Conservation (phyloP, 2,888 invertebrate species). For the Tetragnatha montana region DNA sequence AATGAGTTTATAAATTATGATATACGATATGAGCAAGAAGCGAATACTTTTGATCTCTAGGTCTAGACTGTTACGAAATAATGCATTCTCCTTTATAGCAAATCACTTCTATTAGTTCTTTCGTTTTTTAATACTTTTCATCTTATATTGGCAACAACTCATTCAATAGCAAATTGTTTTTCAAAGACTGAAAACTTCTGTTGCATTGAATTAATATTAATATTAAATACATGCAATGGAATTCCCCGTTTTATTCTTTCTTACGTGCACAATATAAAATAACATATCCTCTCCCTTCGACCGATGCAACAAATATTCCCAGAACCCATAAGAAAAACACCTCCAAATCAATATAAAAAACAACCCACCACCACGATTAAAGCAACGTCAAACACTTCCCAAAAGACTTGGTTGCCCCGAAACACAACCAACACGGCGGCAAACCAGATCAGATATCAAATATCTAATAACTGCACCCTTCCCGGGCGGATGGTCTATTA, state of each 20-base stretch:
- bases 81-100: no score
- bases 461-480: slow-evolving; percentile 8
- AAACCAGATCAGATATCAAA: slow-evolving; percentile 17
- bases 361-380: neutral
- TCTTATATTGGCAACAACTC: no score
- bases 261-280: neutral
- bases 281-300: neutral
- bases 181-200: no score
- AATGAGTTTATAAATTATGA: no score
- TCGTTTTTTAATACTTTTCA: no score
- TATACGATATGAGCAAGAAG: no score
- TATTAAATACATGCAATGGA: neutral
- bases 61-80: no score
- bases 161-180: no score
- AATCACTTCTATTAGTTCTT: no score
- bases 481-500: neutral
- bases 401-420: neutral
- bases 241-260: neutral
- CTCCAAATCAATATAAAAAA: neutral
- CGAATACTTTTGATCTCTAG: no score
- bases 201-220: no score
- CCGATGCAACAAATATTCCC: no score
- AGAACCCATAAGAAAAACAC: neutral
- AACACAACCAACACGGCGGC: neutral
- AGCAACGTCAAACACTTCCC: neutral